Evolutionary conservation across 37 sponge, comb jelly and placozoan genomes (phyloP), one percentile per base, ranked within the genome.

Genomic region (Eunapius fragilis): DNA sequence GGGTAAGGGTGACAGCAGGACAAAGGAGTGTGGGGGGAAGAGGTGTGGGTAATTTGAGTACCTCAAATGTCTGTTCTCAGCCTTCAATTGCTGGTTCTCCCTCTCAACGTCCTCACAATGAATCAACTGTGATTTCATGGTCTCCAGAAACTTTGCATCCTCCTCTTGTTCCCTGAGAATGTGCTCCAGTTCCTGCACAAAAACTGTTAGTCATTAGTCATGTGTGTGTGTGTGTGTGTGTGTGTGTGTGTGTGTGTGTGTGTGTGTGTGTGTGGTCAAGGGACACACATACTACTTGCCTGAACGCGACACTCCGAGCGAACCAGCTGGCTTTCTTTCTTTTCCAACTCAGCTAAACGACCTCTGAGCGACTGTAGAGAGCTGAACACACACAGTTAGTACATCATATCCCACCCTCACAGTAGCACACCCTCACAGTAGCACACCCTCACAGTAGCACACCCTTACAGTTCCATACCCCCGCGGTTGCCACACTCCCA

Each of bases 41-140:
- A 36, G 32, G 58, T 3, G 58, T 23, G 10, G 68, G 70, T 12
- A 9, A n/a, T n/a, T n/a, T n/a, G n/a, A n/a, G n/a, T 49, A 85
- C 45, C 37, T 2, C 34, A 91, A 80, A 14, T 67, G 31, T 23
- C 25, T 74, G 37, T 87, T 91, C 79, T 91, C 92, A n/a, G 80
- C 81, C 33, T 7, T 35, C 49, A 91, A 58, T 48, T 70, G 72
- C 32, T 67, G 27, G 38, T 81, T 68, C 69, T 80, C 72, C 0
- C 74, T 68, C 84, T 87, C 80, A 28, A 84, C 28, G 2, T 72
- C 75, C 12, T 84, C 84, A 41, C 67, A 75, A 32, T 84, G 72
- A 2, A 77, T 27, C 32, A 91, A 10, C 45, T 75, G 50, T 0
- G 32, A 50, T 41, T 70, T 83, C 80, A 80, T 68, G 26, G 80